Percentiles rank a stretch among this genome's conserved stretches.
Evolutionary conservation across 2,888 invertebrate genomes (phyloP).

Genomic region (Athalia cordata): DNA sequence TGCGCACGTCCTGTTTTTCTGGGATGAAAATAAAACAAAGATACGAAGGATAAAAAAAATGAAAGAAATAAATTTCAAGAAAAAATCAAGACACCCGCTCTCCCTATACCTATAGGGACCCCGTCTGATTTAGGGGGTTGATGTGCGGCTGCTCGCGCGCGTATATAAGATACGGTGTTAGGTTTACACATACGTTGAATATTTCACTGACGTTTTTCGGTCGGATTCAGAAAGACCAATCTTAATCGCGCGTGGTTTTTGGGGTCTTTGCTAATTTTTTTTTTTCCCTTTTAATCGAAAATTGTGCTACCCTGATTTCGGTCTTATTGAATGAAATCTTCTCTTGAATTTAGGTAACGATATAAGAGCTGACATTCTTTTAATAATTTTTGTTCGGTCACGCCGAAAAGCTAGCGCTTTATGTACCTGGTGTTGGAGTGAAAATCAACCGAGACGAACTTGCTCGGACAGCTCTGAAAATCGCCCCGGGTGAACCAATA

Average conservation of each 20-base stretch:
- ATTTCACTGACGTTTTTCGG: too few relatives aligned
- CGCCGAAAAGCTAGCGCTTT: not conserved
- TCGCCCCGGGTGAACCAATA: constrained; percentile 39
- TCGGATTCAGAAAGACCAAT: too few relatives aligned
- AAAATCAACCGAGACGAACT: constrained; percentile 5
- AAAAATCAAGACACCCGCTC: constrained; percentile 16
- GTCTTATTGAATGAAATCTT: too few relatives aligned
- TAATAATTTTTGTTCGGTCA: not conserved
- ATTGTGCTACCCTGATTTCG: too few relatives aligned
- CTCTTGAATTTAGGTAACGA: too few relatives aligned
- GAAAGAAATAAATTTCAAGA: not conserved
- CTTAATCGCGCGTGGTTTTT: too few relatives aligned
- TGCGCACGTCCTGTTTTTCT: constrained; percentile 68
- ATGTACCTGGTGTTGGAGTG: not conserved
- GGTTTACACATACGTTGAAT: not conserved
- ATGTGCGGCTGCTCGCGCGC: constrained; percentile 23
- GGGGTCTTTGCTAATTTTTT: too few relatives aligned
- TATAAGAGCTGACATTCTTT: too few relatives aligned
- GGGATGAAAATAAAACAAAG: constrained; percentile 57
- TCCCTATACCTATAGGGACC: constrained; percentile 8
- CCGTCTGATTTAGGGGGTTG: constrained; percentile 41
- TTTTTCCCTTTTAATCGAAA: too few relatives aligned
- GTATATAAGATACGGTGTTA: constrained; percentile 1
- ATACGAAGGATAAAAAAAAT: constrained; percentile 52
- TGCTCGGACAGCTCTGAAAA: not conserved